Evolutionary conservation across 2,113 vertebrate genomes (phyloP).

Genomic region (Spilogale gracilis): DNA sequence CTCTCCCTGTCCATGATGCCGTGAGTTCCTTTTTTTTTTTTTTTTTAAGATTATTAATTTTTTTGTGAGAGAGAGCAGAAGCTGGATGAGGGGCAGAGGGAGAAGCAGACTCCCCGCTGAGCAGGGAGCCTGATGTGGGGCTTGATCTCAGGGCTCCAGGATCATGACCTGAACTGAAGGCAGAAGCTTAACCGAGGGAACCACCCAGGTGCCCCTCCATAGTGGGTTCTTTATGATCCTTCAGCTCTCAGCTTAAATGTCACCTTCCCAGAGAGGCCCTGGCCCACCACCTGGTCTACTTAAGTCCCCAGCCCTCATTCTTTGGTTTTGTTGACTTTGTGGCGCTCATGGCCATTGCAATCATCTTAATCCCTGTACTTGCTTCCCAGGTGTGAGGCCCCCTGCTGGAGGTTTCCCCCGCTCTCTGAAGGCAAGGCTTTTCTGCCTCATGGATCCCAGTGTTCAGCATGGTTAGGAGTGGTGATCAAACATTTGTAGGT

Average conservation of each 20-base stretch:
- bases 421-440: not conserved
- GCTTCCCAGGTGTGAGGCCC: not conserved
- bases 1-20: not conserved
- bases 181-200: too few species aligned
- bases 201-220: too few species aligned
- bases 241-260: not conserved
- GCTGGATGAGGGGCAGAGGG: not conserved
- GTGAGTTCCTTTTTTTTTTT: not conserved
- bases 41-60: not conserved
- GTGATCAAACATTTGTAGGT: not conserved
- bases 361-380: not conserved
- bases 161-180: too few species aligned
- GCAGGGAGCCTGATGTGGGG: not conserved
- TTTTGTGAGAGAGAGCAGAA: not conserved
- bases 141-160: too few species aligned
- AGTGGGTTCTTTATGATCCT: not conserved
- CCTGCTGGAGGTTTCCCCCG: not conserved
- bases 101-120: too few species aligned
- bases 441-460: not conserved
- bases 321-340: not conserved
- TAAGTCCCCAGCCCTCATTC: fast-evolving
- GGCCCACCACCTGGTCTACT: fast-evolving
- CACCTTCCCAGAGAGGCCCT: not conserved
- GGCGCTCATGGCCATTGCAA: fast-evolving
- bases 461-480: not conserved